Percentiles rank a stretch among this genome's conserved stretches.
Evolutionary conservation across 2,888 invertebrate genomes (phyloP).

Genomic region (Eristalinus aeneus): DNA sequence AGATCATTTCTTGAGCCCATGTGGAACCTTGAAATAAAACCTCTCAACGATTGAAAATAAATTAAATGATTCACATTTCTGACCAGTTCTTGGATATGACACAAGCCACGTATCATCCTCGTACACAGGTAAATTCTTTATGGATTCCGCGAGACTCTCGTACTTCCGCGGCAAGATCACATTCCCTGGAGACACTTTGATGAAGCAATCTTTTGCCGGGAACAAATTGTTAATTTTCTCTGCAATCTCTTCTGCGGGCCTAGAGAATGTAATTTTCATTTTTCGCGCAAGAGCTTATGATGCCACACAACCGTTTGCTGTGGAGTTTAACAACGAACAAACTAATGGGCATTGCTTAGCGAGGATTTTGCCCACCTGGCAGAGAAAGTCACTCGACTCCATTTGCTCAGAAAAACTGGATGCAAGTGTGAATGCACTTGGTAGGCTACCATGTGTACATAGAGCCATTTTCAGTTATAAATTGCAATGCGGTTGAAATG

Average conservation of each 20-base stretch:
- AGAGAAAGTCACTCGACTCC: conserved; percentile 43
- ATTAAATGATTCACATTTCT: conserved; percentile 68
- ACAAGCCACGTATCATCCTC: conserved; percentile 92
- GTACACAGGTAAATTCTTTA: conserved; percentile 86
- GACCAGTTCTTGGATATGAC: conserved; percentile 94
- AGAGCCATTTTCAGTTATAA: background rate
- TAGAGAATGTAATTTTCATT: conserved; percentile 81
- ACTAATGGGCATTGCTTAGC: background rate
- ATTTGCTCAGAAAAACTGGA: conserved; percentile 44
- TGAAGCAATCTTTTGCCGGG: conserved; percentile 85
- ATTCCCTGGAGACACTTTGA: conserved; percentile 87
- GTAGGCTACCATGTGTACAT: background rate
- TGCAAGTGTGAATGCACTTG: conserved; percentile 25
- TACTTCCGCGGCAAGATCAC: conserved; percentile 87
- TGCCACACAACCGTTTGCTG: conserved; percentile 28
- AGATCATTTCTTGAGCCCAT: conserved; percentile 96
- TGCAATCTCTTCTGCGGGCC: conserved; percentile 83
- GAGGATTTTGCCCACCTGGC: conserved; percentile 12
- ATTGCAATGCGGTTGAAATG: background rate
- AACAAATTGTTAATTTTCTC: conserved; percentile 86
- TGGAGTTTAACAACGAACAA: background rate
- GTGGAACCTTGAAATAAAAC: conserved; percentile 86
- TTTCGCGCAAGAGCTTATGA: background rate
- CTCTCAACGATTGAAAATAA: background rate
- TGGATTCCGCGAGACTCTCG: conserved; percentile 85